Base-by-base conservation (phyloP, 2,113 vertebrate genomes). In the Strix aluco region DNA sequence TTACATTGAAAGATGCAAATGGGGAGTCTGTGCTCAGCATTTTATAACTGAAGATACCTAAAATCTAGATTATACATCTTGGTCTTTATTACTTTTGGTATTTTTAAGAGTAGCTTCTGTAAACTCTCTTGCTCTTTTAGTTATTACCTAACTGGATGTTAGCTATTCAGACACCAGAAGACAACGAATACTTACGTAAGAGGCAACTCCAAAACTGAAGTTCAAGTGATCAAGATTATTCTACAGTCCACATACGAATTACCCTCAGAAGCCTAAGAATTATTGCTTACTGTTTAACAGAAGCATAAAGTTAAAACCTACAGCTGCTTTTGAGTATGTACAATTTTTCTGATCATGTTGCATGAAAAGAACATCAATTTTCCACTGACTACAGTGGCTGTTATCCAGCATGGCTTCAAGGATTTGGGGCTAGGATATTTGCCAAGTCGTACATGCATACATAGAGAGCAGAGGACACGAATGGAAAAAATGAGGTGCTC, bases 391-490 rank as follows among this genome's bases (percentile, higher is more conserved):
- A 55, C 30, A 65, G 49, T 4, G 23, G 38, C 30, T 86, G 30
- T 47, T 86, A 69, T 20, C 65, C 73, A 91, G 18, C 44, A 74
- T 2, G 4, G 27, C 32, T 77, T 78, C 75, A 88, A 75, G 25
- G 10, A 52, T 34, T 52, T 81, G 14, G 18, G 16, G 8, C 36
- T 40, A 61, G 42, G 34, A 8, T 58, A 81, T 88, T 18, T 90
- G 51, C 71, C 20, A 46, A 88, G 29, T 10, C 57, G 14, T 46
- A 67, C 10, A 63, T 0, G 5, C 26, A 38, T 22, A 73, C 16
- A 34, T 1, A 67, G n/a, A 79, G 17, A 0, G 0, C 16, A 55
- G 23, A 75, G 14, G 16, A 81, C 38, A 52, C 1, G 0, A 75
- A 40, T 1, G 6, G 52, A 85, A 5, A 46, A 81, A 54, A 15